Base-by-base conservation (phyloP, 2,888 invertebrate genomes). In the Microchrysa polita region DNA sequence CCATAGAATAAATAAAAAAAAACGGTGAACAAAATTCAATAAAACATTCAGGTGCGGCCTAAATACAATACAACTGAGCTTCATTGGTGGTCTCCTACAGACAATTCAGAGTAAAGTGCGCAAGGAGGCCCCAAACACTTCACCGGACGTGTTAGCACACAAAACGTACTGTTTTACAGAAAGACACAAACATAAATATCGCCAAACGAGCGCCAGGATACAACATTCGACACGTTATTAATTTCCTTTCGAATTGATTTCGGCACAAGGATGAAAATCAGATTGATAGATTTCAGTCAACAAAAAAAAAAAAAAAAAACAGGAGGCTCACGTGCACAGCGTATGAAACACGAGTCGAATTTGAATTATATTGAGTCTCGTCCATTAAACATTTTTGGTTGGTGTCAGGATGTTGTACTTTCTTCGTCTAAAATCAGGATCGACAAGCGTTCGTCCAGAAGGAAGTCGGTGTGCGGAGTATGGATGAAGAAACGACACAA, bases 191-290 rank as follows among this genome's bases (percentile, higher is more conserved):
- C 61, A 72, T 72, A 72, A 72, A 72, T 72, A 22, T 71, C 71
- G 18, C 57, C n/a, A n/a, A n/a, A n/a, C n/a, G 60, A 16, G 27
- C 27, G n/a, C n/a, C n/a, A 48, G 74, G 74, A 71, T 71, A 74
- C 63, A n/a, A n/a, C n/a, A 74, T 71, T 74, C 74, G 74, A 63
- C 71, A 74, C 71, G 74, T 74, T 74, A 74, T 74, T 74, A 74
- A 74, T 74, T 74, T 74, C 74, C 72, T 74, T 74, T 67, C 65
- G 74, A 74, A 72, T 72, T 72, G 72, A 72, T 74, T 74, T 74
- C 55, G 65, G 74, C 59, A 72, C 23, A 27, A 57, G 72, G 72
- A 67, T 63, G 72, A 53, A 34, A 63, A 53, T 53, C 74, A 74
- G 74, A 74, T 74, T 74, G 74, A 74, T 74, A 61, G 74, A 72